Percentiles rank a stretch among this genome's conserved stretches.
These are phyloP conservation scores for Petrophora chlorosata DNA, from an alignment of 2,888 invertebrate genomes.

Conservation along the genomic window DNA sequence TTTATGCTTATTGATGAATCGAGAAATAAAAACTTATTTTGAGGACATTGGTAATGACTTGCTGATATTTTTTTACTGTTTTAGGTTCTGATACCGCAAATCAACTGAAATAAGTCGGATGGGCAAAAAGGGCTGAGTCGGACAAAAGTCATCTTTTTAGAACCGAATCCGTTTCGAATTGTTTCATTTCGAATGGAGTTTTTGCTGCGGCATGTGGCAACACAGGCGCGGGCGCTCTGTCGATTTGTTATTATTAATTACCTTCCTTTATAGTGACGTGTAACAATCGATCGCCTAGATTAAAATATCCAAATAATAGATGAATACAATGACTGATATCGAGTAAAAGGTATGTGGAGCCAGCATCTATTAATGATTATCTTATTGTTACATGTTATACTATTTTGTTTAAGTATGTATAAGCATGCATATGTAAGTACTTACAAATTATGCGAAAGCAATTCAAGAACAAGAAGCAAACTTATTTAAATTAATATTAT, in stretches of 20 bases:
- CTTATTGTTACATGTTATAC: no score
- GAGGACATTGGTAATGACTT: conserved; percentile 49
- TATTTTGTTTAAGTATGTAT: no score
- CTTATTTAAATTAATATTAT: no score
- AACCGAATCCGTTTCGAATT: conserved; percentile 76
- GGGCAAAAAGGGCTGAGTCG: conserved; percentile 68
- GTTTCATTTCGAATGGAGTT: conserved; percentile 73
- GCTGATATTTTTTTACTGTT: conserved; percentile 49
- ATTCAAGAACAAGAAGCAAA: no score
- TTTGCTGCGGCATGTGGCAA: conserved; percentile 79
- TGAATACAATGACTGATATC: conserved; percentile 61
- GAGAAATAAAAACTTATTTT: conserved; percentile 40
- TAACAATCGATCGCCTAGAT: conserved; percentile 78
- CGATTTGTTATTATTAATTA: conserved; percentile 80
- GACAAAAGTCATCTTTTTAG: conserved; percentile 68
- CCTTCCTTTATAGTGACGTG: conserved; percentile 74
- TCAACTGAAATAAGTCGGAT: conserved; percentile 58
- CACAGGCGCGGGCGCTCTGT: conserved; percentile 50
- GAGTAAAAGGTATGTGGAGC: conserved; percentile 50
- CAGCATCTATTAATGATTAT: conserved; percentile 14
- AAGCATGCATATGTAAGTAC: no score
- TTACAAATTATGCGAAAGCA: no score
- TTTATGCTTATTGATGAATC: conserved; percentile 38
- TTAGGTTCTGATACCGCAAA: conserved; percentile 58
- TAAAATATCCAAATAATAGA: conserved; percentile 82